Evolutionary conservation across 1,140 invertebrate genomes (phyloP), one percentile per base, ranked within the genome.

Genomic region (Periplaneta americana): DNA sequence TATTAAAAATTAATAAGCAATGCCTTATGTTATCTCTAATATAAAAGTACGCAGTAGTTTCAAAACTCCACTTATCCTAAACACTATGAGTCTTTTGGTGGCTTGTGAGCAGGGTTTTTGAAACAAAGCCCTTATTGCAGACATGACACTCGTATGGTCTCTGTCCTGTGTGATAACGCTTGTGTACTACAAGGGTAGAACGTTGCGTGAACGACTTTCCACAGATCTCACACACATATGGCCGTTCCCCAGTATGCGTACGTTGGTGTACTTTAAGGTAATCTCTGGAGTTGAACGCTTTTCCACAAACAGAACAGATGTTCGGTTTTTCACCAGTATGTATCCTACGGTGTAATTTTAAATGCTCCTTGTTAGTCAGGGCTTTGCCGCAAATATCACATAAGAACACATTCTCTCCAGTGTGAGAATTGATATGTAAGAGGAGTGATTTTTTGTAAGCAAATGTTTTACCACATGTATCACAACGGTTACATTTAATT

Each of bases 161-260:
- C 35, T 88, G 87, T 0, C 91, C 93, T 8, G 91, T 93, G 84
- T 95, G 89, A 3, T 22, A 80, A 31, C 79, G 34, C n/a, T 22
- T 80, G 17, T 80, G 79, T 11, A 80, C 39, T 9, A 80, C 66
- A 22, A 80, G 37, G 15, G 32, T 57, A 18, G 79, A 74, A 34
- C 79, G 34, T 15, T 81, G 80, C 32, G 74, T 80, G 84, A 92
- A 93, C 0, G 91, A 91, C 85, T 94, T 92, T 10, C 89, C 87
- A 86, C 95, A 96, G 78, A 91, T 90, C 75, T 89, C 88, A 86
- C 94, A 96, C 84, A 91, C 90, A 86, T 95, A 95, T 0, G 94
- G 95, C 83, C 93, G 90, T 85, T 95, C 93, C 13, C 95, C 95
- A 33, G 93, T 95, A 87, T 96, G 94, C 84, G 93, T 92, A 84